phyloP scores from a whole-genome alignment of 1,140 invertebrate species.

The Pissodes strobi region DNA sequence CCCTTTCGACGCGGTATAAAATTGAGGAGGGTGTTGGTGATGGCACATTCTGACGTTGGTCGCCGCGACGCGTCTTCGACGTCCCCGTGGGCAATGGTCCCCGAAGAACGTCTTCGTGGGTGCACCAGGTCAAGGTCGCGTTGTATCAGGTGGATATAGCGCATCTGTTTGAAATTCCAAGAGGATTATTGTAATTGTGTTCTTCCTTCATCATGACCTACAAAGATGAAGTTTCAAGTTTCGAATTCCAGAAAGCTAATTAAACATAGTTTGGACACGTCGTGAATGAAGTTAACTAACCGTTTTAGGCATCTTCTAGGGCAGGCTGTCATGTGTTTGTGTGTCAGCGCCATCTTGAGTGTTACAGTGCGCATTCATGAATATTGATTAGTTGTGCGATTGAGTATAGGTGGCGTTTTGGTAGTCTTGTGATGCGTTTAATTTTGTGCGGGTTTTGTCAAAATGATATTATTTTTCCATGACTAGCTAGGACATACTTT shows the following conservation, averaged over 20 bases:
- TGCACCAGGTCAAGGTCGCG: slow-evolving; percentile 2
- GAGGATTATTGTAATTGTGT: not conserved
- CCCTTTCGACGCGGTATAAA: slow-evolving; percentile 56
- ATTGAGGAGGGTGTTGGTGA: slow-evolving; percentile 54
- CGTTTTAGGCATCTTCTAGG: not conserved
- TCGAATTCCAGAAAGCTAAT: no score
- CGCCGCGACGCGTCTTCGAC: slow-evolving; percentile 40
- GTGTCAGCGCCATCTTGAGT: slow-evolving; percentile 30
- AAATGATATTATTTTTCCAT: no score
- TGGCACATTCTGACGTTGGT: slow-evolving; percentile 55
- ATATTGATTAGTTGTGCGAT: slow-evolving; percentile 28
- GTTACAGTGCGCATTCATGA: slow-evolving; percentile 23
- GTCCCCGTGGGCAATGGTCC: slow-evolving; percentile 29
- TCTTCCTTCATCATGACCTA: no score
- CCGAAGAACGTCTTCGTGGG: slow-evolving; percentile 20
- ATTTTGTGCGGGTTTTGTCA: no score
- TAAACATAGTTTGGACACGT: not conserved
- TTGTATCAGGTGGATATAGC: slow-evolving; percentile 25
- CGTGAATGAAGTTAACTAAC: not conserved
- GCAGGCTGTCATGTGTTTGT: not conserved
- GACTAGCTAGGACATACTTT: no score
- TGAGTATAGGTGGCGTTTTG: slow-evolving; percentile 19
- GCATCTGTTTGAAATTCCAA: not conserved
- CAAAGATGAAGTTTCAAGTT: no score
- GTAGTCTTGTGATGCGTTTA: not conserved